phyloP scores from a whole-genome alignment of 2,113 vertebrate species.

The Aspidoscelis tigris region DNA sequence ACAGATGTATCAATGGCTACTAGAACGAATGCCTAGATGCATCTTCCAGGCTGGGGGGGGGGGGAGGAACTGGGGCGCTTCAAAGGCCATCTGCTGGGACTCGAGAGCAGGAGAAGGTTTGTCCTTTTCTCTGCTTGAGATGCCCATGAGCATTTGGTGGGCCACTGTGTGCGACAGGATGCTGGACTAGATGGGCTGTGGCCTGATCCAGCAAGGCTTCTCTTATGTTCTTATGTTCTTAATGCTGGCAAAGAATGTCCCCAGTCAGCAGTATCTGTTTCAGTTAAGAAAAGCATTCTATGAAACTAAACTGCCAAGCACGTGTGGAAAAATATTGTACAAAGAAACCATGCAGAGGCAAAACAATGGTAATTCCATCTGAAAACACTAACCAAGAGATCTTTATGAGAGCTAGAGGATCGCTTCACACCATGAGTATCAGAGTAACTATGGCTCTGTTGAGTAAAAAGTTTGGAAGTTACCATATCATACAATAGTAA shows the following conservation, averaged over 20 bases:
- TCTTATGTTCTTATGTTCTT: too few species aligned
- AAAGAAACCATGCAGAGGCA: background rate
- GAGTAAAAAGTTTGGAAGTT: conserved; percentile 59
- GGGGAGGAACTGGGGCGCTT: too few species aligned
- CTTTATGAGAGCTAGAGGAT: conserved; percentile 79
- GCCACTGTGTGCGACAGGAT: too few species aligned
- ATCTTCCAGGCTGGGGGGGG: too few species aligned
- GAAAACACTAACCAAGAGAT: conserved; percentile 86
- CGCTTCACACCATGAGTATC: conserved; percentile 81
- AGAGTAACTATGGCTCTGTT: conserved; percentile 84
- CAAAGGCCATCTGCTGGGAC: too few species aligned
- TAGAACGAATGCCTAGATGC: too few species aligned
- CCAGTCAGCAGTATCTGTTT: background rate
- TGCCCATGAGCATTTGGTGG: too few species aligned
- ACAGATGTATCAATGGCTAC: too few species aligned
- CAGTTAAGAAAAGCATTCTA: background rate
- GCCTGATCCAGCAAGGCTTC: too few species aligned
- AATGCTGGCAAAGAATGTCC: background rate
- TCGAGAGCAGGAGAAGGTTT: too few species aligned
- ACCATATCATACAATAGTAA: conserved; percentile 1
- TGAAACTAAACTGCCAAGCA: background rate
- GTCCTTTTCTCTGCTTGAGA: too few species aligned
- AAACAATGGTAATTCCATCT: background rate
- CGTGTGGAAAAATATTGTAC: background rate
- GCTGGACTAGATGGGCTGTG: too few species aligned